Evolutionary conservation across 2,888 invertebrate species (phyloP), one percentile per base, ranked within the genome.

Genomic region (Lasiommata megera): DNA sequence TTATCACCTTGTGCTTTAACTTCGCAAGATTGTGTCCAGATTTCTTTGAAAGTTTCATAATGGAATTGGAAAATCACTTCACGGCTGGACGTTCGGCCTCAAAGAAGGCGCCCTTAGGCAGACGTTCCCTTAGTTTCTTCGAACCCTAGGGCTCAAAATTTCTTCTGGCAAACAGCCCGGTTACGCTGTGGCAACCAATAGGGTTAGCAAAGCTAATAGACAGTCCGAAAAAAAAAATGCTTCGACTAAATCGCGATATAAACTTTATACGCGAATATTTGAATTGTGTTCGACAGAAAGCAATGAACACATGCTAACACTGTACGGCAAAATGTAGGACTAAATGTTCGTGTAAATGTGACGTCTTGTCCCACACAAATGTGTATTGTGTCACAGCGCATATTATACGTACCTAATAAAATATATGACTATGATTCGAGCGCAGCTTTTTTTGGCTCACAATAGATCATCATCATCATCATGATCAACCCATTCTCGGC

Each of bases 1-100:
- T 88, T 73, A 83, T 86, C 75, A 88, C 68, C 68, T 84, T 88
- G 75, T 81, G 78, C 76, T 86, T 88, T 67, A 84, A 74, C 80
- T 88, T 89, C 63, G 73, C 75, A 62, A 85, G 80, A 81, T 60
- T 66, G 50, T 81, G 87, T 73, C 84, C 81, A 64, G 72, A 68
- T 65, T 80, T 87, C 74, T 80, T 87, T 56, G 77, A 67, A 58
- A 81, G 82, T 66, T 83, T 88, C 84, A 81, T 78, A 56, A 73
- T 79, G 6, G n/a, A n/a, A n/a, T n/a, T n/a, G n/a, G n/a, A n/a
- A n/a, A 31, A 14, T 23, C 37, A 50, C 50, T 50, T 50, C 16
- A 34, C 53, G 18, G 37, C 36, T 36, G 18, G 12, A 48, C 37
- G n/a, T n/a, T n/a, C n/a, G n/a, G n/a, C n/a, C n/a, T n/a, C n/a